These are phyloP conservation scores for Erpornis zantholeuca DNA, from an alignment of 2,113 vertebrate species.

Conservation along the genomic window DNA sequence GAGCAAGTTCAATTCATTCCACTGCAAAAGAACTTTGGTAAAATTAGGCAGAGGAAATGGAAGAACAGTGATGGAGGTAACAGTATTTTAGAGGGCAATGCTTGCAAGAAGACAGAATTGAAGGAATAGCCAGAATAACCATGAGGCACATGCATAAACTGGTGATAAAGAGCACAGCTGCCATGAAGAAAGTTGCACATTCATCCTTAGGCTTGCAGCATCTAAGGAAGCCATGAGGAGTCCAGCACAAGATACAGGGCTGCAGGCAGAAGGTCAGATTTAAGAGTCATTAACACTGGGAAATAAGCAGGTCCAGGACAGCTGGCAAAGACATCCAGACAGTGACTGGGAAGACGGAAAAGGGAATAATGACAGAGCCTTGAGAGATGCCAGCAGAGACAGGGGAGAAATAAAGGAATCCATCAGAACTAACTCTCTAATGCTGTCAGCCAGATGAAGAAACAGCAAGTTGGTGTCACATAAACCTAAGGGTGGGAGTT, in stretches of 20 bases:
- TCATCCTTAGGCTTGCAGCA: not conserved
- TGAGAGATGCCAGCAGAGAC: not conserved
- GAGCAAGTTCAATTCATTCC: not conserved
- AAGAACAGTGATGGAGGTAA: not conserved
- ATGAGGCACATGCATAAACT: fast-evolving
- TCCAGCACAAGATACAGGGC: not conserved
- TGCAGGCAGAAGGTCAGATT: not conserved
- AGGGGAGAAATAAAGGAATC: not conserved
- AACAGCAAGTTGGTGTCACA: slow-evolving; percentile 16
- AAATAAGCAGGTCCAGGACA: not conserved
- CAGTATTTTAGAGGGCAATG: not conserved
- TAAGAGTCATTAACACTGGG: not conserved
- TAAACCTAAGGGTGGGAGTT: slow-evolving; percentile 26
- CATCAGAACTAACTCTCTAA: not conserved
- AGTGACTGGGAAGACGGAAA: not conserved
- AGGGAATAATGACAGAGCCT: not conserved
- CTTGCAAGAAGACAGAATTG: not conserved
- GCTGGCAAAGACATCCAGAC: not conserved
- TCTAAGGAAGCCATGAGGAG: not conserved
- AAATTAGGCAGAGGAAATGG: not conserved
- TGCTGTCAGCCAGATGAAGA: slow-evolving; percentile 27
- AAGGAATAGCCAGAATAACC: not conserved
- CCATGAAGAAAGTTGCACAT: not conserved
- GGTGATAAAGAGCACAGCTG: not conserved
- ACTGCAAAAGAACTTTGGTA: not conserved